These are phyloP conservation scores for Camelus dromedarius DNA, from an alignment of 2,113 vertebrate species.

Conservation along the genomic window DNA sequence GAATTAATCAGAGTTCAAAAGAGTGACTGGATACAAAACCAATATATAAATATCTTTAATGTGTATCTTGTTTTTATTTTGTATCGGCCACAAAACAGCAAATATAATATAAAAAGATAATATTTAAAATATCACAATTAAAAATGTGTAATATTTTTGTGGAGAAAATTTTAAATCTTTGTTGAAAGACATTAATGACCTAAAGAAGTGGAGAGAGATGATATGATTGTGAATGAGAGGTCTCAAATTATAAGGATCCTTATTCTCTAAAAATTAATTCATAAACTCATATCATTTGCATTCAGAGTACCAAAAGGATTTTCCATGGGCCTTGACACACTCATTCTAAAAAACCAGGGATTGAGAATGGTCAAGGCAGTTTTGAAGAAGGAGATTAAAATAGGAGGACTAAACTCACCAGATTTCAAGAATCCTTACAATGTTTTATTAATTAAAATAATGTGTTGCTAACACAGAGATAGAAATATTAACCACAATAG, in stretches of 20 bases:
- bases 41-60: background rate
- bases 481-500: background rate
- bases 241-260: background rate
- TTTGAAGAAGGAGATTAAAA: slow-evolving; percentile 36
- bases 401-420: background rate
- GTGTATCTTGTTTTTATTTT: background rate
- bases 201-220: background rate
- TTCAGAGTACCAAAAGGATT: background rate
- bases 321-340: background rate
- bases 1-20: background rate
- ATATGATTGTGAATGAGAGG: background rate
- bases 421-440: background rate
- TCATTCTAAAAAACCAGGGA: background rate
- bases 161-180: background rate
- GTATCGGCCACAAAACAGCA: background rate
- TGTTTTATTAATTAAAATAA: background rate
- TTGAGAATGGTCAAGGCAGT: background rate
- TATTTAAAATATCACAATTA: background rate
- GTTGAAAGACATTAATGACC: background rate
- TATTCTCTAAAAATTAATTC: slow-evolving; percentile 40
- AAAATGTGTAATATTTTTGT: background rate
- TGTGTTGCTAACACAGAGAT: background rate
- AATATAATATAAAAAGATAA: background rate
- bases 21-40: background rate
- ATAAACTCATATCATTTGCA: background rate